Evolutionary conservation across 1,140 invertebrate genomes (phyloP), one percentile per base, ranked within the genome.

Genomic region (Cherax quadricarinatus): DNA sequence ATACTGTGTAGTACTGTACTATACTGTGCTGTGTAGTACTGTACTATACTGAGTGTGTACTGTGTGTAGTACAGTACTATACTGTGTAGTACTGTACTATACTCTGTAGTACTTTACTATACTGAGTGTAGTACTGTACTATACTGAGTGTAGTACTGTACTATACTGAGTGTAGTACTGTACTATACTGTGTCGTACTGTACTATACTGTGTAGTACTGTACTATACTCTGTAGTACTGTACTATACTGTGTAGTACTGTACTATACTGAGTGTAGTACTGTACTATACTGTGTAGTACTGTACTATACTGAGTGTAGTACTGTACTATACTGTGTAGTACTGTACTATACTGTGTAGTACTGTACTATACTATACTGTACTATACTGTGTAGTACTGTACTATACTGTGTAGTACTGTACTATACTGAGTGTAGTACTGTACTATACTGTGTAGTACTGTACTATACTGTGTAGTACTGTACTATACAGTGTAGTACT

Each of bases 41-140:
- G 70, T 73, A 73, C 70, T 73, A n/a, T 24, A 73, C 70, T 24
- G 70, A 18, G 18, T n/a, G 6, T n/a, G n/a, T n/a, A n/a, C n/a
- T n/a, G n/a, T n/a, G 62, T 21, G 16, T 16, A 16, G 18, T 66
- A 18, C 62, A 16, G 62, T 66, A 66, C 62, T 66, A 16, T 16
- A 66, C 62, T 16, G 62, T 4, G 18, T 16, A 16, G 62, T 66
- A 66, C 62, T 66, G 62, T 18, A 16, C 62, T 66, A 3, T 66
- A 66, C 6, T 66, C 12, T 66, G 3, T 24, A 75, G 78, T 80
- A 30, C 89, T 94, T 78, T 93, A 93, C 93, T 92, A 79, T 91
- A 93, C 92, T 93, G n/a, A n/a, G 78, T 93, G 89, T 93, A 90
- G 88, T 94, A 89, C 88, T 90, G 81, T 93, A 91, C 62, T 93